These are phyloP conservation scores for Conomelus anceps DNA, from an alignment of 2,888 invertebrate genomes.

Conservation along the genomic window DNA sequence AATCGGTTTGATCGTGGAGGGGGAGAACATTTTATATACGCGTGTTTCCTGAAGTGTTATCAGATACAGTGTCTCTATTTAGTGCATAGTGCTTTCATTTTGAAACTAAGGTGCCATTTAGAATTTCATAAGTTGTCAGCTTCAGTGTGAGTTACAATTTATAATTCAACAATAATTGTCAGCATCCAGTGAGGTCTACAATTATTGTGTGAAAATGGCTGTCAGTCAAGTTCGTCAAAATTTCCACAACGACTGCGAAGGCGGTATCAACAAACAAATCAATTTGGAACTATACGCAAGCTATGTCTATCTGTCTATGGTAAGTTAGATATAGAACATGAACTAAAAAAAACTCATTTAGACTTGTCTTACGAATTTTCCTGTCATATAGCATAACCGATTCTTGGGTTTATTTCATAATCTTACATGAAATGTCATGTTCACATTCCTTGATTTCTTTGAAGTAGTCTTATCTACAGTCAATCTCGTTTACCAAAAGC, in stretches of 20 bases:
- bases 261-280: conserved; percentile 61
- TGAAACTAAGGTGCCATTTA: neutral
- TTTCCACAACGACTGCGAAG: conserved; percentile 57
- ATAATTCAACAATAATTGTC: conserved; percentile 29
- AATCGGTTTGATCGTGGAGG: neutral
- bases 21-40: neutral
- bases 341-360: neutral
- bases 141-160: conserved; percentile 11
- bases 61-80: neutral
- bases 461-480: too few species aligned
- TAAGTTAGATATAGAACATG: conserved; percentile 41
- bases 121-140: conserved; percentile 2
- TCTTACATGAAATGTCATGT: conserved; percentile 11
- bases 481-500: too few species aligned
- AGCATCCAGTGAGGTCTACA: conserved; percentile 35
- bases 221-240: conserved; percentile 52
- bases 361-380: neutral
- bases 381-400: too few species aligned
- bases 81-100: neutral
- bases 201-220: conserved; percentile 39
- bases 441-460: too few species aligned
- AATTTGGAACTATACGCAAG: conserved; percentile 66
- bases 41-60: neutral
- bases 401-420: conserved; percentile 12
- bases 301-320: conserved; percentile 69